Evolutionary conservation across 2,113 vertebrate species (phyloP), one percentile per base, ranked within the genome.

Genomic region (Misgurnus mizolepis): DNA sequence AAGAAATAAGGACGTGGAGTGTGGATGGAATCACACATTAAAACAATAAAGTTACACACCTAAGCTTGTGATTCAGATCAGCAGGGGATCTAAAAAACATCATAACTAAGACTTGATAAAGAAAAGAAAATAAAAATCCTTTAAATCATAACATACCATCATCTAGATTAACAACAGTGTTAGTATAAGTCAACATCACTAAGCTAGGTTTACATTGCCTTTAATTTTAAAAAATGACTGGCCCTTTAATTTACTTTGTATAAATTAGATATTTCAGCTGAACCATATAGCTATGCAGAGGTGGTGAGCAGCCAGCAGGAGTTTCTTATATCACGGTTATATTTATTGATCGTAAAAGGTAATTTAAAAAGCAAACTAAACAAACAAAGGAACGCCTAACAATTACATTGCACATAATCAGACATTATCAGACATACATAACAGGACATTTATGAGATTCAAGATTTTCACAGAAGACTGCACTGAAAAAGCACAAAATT

Each of bases 351-450:
- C 12, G 5, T 18, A 8, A 50, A 55, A 15, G 17, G 45, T 70
- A 47, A 56, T 80, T 80, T 72, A 34, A 73, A 69, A 40, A 55
- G 34, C 60, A 53, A 56, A 80, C 65, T 72, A 27, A 71, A 72
- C 12, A 45, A 22, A 45, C 34, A 34, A 65, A 47, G 71, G 18
- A 78, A 22, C 6, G 3, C 15, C 45, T 18, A 72, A 43, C 27
- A 15, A 62, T 22, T 18, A 43, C 14, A 47, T 14, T 39, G 43
- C 14, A 41, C 45, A 67, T 67, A 18, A 53, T 50, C 56, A 61
- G 4, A 65, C 17, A 17, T 27, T 43, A 39, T 22, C 53, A 34
- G 27, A 34, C 27, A 34, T 34, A 4, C 39, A 34, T 53, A 53
- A 53, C 55, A 18, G n/a, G 53, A 60, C 53, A 71, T 49, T 22